Evolutionary conservation across 2,797 vertebrate species (phyloP).

Genomic region (Leptatherina wallacei): DNA sequence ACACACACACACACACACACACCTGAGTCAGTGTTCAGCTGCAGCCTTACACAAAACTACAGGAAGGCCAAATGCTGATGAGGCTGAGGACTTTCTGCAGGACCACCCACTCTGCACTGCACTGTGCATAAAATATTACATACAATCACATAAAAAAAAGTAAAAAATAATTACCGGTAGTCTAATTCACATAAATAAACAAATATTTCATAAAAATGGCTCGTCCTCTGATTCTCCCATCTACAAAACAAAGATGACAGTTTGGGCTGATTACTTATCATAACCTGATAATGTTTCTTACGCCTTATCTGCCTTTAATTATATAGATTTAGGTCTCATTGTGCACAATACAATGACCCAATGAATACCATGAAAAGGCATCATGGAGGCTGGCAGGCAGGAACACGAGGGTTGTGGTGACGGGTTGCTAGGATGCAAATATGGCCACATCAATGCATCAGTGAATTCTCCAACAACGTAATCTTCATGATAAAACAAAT

Average conservation of each 20-base stretch:
- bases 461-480: conserved; percentile 72
- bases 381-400: conserved; percentile 62
- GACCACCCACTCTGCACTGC: conserved; percentile 74
- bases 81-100: conserved; percentile 16
- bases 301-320: conserved; percentile 76
- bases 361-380: conserved; percentile 75
- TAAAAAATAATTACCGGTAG: neutral
- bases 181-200: conserved; percentile 6
- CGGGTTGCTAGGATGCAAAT: conserved; percentile 83
- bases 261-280: conserved; percentile 60
- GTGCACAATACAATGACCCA: conserved; percentile 70
- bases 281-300: conserved; percentile 71
- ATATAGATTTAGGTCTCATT: conserved; percentile 78
- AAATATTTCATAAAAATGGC: conserved; percentile 1
- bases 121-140: conserved; percentile 3
- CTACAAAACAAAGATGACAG: conserved; percentile 33
- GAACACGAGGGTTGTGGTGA: conserved; percentile 56
- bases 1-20: neutral
- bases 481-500: conserved; percentile 78
- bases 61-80: conserved; percentile 71
- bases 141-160: neutral
- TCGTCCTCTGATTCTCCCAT: neutral
- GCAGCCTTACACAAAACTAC: conserved; percentile 33
- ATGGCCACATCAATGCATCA: conserved; percentile 76
- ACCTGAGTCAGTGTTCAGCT: conserved; percentile 61